Evolutionary conservation across 2,113 vertebrate species (phyloP).

Genomic region (Dicrurus megarhynchus): DNA sequence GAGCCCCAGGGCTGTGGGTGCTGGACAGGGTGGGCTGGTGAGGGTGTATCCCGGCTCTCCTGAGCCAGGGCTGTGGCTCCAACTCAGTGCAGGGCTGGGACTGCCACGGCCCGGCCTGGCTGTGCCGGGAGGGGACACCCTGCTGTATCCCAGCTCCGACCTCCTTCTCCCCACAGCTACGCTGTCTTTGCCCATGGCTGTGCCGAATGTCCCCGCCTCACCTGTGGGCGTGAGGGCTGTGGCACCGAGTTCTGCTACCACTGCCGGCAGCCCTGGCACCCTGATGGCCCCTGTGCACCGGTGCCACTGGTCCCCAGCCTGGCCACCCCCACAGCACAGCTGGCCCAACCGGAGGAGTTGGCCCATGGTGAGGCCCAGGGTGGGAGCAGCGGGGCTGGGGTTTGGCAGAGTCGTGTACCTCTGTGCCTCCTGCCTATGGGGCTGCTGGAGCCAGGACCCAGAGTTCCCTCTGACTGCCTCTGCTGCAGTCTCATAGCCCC

Average conservation of each 20-base stretch:
- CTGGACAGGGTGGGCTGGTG: neutral
- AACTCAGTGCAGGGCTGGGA: rapidly evolving
- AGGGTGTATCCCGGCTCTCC: neutral
- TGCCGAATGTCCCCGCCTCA: conserved; percentile 83
- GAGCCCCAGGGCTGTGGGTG: neutral
- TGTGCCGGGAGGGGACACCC: rapidly evolving
- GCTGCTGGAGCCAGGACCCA: neutral
- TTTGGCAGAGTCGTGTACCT: neutral
- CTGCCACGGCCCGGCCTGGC: neutral
- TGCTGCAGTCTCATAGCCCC: neutral
- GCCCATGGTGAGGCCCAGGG: conserved; percentile 66
- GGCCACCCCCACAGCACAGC: conserved; percentile 68
- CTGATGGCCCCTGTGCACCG: conserved; percentile 79
- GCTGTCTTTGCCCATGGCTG: conserved; percentile 86
- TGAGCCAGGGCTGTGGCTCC: neutral
- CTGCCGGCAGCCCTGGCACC: conserved; percentile 88
- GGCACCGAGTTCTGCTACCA: conserved; percentile 88
- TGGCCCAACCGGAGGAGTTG: conserved; percentile 74
- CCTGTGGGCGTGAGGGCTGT: conserved; percentile 81
- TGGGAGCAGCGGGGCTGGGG: neutral
- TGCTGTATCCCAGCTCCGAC: neutral
- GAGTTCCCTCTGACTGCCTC: neutral
- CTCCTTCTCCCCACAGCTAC: conserved; percentile 60
- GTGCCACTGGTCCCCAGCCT: conserved; percentile 59
- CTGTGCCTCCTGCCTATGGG: rapidly evolving